Base-by-base conservation (phyloP, 2,888 invertebrate species). In the Balanococcus diminutus region DNA sequence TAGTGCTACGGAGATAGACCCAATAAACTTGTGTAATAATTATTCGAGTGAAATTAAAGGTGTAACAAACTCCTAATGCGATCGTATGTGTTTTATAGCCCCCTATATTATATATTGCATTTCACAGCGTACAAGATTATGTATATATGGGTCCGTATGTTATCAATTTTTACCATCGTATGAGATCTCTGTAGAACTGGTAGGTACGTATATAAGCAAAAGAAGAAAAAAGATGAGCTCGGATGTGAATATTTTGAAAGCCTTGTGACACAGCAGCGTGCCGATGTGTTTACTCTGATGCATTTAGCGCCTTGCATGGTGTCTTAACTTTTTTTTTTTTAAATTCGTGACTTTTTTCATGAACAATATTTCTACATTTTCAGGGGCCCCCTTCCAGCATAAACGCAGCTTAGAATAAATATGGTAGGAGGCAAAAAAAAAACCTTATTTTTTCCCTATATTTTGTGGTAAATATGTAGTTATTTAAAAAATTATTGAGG, bases 11-110 rank as follows among this genome's bases (percentile, higher is more conserved):
- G n/a, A n/a, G n/a, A n/a, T n/a, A n/a, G n/a, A n/a, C n/a, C 39
- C 39, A 11, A 39, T 5, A 11, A 39, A 39, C 39, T 39, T 11
- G 22, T 56, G 56, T 56, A 56, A n/a, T n/a, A n/a, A 56, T 56
- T 56, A 56, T 22, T 11, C 72, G 72, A 28, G 31, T 42, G 16
- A 28, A 25, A 72, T 16, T 72, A 72, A 72, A 72, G 72, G 72
- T 72, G 72, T 72, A 72, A 72, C 72, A 72, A 72, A 72, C 72
- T 72, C 31, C 42, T 42, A 16, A 42, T 42, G 42, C 14, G 72
- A 31, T 5, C 31, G 31, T 36, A 8, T 42, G 72, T 72, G 31
- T 72, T 72, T 72, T 72, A 72, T 72, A 72, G 72, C 72, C 72
- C 72, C n/a, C n/a, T n/a, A n/a, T n/a, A n/a, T n/a, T n/a, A 16